Evolutionary conservation across 2,797 vertebrate genomes (phyloP), one percentile per base, ranked within the genome.

Genomic region (Sitta carolinensis): DNA sequence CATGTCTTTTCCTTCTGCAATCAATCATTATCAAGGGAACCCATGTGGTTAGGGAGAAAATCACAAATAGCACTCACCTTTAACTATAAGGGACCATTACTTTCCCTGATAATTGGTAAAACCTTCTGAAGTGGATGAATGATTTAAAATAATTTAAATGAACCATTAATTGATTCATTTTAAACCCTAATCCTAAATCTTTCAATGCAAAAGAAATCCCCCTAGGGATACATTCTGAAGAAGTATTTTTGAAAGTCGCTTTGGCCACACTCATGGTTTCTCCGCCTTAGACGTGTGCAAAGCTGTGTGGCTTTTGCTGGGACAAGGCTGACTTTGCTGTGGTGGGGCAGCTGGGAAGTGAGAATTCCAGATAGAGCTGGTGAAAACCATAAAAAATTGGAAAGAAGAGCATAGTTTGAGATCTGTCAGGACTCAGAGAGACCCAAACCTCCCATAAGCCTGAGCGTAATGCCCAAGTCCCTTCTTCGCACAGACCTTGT

Each of bases 371-470:
- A 70, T 7, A 40, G 2, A 64, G 7, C 0, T 7, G 32, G 16
- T 16, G 43, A 61, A 91, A 86, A 47, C 4, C 20, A 32, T 9
- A 21, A 45, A 22, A 63, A 63, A 57, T 38, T 51, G 13, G 16
- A 34, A 81, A 57, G 27, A 40, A 26, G 27, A 13, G 5, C 7
- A 19, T 18, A 9, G 13, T 40, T 64, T 57, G 32, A 23, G 27
- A 22, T 36, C 18, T 62, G 3, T 5, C 3, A 2, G 38, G 20
- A n/a, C 20, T 21, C 17, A 2, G 27, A 84, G 27, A 51, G 12
- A 34, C 5, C 3, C 9, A 4, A 17, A 18, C 2, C 6, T 3
- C 47, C 16, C 20, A 21, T 25, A 32, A 57, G 1, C 23, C 22
- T 57, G 45, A 83, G 21, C 5, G 16, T 23, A 40, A 11, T 16